These are phyloP conservation scores for Megalops cyprinoides DNA, from an alignment of 2,797 vertebrate genomes.

Conservation along the genomic window DNA sequence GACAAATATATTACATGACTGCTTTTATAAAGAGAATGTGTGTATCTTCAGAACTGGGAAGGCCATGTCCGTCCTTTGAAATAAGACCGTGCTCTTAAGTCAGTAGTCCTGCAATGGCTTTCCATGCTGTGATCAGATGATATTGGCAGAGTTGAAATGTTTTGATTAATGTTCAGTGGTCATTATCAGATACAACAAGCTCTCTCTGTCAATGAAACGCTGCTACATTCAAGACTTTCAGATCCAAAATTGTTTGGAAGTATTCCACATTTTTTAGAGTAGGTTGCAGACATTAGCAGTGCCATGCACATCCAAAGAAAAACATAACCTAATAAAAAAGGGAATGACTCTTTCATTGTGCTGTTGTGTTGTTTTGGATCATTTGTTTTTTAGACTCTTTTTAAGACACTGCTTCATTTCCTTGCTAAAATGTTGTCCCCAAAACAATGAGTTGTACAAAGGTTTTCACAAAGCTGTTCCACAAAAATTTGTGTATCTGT, in stretches of 20 bases:
- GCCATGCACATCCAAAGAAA: background rate
- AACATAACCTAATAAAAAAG: background rate
- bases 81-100: background rate
- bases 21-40: background rate
- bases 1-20: conserved; percentile 31
- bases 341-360: background rate
- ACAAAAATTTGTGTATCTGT: conserved; percentile 23
- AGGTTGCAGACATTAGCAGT: background rate
- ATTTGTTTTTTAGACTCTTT: background rate
- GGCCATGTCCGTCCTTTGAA: background rate
- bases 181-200: background rate
- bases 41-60: background rate
- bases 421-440: conserved; percentile 32
- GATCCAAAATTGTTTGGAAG: background rate
- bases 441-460: conserved; percentile 35
- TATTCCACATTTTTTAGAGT: background rate
- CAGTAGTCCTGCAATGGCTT: background rate
- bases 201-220: background rate
- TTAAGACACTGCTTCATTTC: conserved; percentile 24
- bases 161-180: background rate
- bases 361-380: background rate
- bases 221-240: conserved; percentile 5
- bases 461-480: conserved; percentile 16
- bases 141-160: background rate
- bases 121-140: background rate